phyloP scores from a whole-genome alignment of 2,888 invertebrate species.

The Idaea straminata region DNA sequence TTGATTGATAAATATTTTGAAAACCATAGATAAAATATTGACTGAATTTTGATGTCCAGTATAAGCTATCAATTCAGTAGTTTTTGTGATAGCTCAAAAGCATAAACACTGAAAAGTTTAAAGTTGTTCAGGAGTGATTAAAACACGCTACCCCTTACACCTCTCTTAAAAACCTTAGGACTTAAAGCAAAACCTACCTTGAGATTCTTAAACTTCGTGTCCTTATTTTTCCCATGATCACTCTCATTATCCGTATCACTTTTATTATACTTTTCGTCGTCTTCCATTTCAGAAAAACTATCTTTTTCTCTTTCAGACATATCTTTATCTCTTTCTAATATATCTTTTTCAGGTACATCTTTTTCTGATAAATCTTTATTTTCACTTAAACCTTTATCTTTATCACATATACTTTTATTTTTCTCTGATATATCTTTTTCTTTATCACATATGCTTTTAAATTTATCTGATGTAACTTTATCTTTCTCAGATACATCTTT shows the following conservation, averaged over 20 bases:
- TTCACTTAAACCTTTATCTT: neutral
- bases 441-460: neutral
- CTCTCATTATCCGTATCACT: constrained; percentile 75
- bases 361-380: constrained; percentile 18
- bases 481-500: constrained; percentile 15
- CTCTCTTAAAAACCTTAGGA: neutral
- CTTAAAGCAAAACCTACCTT: constrained; percentile 47
- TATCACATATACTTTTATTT: constrained; percentile 10
- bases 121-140: too few species aligned
- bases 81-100: neutral
- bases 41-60: too few species aligned
- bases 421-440: constrained; percentile 9
- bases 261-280: constrained; percentile 72
- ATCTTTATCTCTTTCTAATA: constrained; percentile 36
- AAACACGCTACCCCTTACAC: too few species aligned
- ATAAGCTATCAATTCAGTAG: too few species aligned
- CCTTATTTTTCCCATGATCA: constrained; percentile 57
- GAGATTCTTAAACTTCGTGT: constrained; percentile 64
- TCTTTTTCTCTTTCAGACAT: constrained; percentile 68
- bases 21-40: too few species aligned
- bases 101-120: neutral
- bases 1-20: neutral
- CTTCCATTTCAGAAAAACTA: constrained; percentile 75
- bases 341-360: constrained; percentile 23
- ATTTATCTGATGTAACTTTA: neutral